Evolutionary conservation across 1,140 invertebrate species (phyloP).

Genomic region (Druon quercuslanigerum): DNA sequence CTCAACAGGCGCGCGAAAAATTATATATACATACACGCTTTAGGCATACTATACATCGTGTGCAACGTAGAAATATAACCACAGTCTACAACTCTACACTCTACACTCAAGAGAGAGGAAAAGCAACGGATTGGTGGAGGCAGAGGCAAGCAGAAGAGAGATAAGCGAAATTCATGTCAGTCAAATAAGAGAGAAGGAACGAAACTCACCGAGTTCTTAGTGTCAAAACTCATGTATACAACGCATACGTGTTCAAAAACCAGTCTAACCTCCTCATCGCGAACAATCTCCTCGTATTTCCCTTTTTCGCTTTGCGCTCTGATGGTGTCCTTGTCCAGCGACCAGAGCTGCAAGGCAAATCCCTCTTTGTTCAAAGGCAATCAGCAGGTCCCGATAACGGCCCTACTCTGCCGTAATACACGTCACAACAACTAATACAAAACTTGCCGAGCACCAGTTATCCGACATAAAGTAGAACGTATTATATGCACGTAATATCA

Average conservation of each 20-base stretch:
- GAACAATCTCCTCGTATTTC: constrained; percentile 70
- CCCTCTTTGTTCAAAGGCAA: constrained; percentile 71
- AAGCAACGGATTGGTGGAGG: no score
- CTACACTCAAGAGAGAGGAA: no score
- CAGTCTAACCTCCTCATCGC: constrained; percentile 76
- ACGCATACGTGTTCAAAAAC: constrained; percentile 69
- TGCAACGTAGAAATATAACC: no score
- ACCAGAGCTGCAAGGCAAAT: constrained; percentile 45
- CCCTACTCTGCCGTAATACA: constrained; percentile 73
- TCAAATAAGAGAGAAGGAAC: constrained; percentile 44
- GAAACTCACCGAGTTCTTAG: constrained; percentile 38
- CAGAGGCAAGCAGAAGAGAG: constrained; percentile 40
- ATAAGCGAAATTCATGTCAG: constrained; percentile 35
- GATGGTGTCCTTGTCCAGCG: constrained; percentile 57
- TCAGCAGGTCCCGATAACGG: constrained; percentile 74
- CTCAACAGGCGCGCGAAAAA: no score
- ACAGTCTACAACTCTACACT: no score
- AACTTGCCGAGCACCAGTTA: constrained; percentile 52
- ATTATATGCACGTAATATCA: constrained; percentile 29
- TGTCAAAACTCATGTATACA: constrained; percentile 38
- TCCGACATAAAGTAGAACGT: constrained; percentile 34
- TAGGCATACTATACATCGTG: no score
- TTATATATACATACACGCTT: no score
- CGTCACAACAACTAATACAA: constrained; percentile 60
- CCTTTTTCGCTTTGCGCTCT: constrained; percentile 40